These are phyloP conservation scores for Lepetodrilus schrolli DNA, from an alignment of 2,888 invertebrate species.

Conservation along the genomic window DNA sequence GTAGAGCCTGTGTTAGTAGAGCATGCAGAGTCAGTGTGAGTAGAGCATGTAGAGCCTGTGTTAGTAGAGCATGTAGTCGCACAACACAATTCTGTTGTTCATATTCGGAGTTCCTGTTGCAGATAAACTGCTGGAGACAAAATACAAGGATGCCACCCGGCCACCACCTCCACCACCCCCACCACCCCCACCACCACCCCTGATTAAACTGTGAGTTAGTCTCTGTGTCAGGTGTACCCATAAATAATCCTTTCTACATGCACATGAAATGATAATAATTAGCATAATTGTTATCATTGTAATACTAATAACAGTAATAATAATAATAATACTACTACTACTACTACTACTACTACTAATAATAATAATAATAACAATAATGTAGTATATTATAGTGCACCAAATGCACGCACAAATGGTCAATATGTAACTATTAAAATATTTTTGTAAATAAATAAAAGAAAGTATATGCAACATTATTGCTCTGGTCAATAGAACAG, in stretches of 20 bases:
- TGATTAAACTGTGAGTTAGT: conserved; percentile 41
- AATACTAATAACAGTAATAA: not conserved
- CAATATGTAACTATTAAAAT: too few species aligned
- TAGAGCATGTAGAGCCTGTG: conserved; percentile 35
- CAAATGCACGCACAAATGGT: too few species aligned
- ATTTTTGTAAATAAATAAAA: too few species aligned
- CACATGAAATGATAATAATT: not conserved
- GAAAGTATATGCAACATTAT: too few species aligned
- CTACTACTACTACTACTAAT: too few species aligned
- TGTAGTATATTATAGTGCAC: too few species aligned
- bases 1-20: conserved; percentile 42
- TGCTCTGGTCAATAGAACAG: too few species aligned
- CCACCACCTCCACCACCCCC: conserved; percentile 62
- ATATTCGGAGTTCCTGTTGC: conserved; percentile 24
- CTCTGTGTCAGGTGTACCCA: not conserved
- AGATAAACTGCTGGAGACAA: conserved; percentile 54
- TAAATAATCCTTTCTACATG: not conserved
- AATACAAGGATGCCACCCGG: conserved; percentile 47
- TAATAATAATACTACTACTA: not conserved
- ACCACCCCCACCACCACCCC: conserved; percentile 54
- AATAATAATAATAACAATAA: too few species aligned
- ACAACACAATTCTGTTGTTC: too few species aligned
- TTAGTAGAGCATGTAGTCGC: conserved; percentile 36
- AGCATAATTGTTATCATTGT: not conserved
- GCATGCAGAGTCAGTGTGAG: conserved; percentile 38